Percentiles rank a stretch among this genome's conserved stretches.
Evolutionary conservation across 2,797 vertebrate genomes (phyloP).

Genomic region (Anas bahamensis): DNA sequence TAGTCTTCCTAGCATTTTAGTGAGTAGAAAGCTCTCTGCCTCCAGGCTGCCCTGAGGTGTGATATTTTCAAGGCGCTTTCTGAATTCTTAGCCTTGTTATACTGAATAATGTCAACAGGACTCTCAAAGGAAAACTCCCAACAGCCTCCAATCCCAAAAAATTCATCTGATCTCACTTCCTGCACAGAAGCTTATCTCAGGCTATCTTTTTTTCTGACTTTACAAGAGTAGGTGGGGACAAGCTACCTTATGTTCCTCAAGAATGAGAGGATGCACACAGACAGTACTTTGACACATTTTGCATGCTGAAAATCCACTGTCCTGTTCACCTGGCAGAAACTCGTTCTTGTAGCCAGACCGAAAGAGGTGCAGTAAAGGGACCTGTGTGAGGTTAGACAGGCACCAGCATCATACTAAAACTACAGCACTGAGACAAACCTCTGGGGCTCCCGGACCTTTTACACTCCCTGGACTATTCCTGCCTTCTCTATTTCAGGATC

Average conservation of each 20-base stretch:
- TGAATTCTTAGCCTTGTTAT: not conserved
- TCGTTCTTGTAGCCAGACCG: fast-evolving
- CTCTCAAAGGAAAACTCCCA: not conserved
- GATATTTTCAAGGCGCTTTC: not conserved
- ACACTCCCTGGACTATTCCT: not conserved
- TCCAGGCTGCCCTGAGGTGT: not conserved
- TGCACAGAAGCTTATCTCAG: not conserved
- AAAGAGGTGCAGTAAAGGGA: not conserved
- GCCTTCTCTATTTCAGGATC: not conserved
- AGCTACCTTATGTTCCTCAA: not conserved
- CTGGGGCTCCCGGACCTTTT: not conserved
- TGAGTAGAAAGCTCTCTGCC: not conserved
- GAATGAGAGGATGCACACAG: not conserved
- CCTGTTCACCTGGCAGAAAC: not conserved
- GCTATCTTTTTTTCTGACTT: not conserved
- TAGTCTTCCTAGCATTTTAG: not conserved
- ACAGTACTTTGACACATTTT: not conserved
- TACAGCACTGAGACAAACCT: not conserved
- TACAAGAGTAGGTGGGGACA: not conserved
- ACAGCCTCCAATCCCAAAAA: not conserved
- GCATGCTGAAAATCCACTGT: not conserved
- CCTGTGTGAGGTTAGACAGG: not conserved
- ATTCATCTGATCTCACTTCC: not conserved
- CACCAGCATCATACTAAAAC: not conserved
- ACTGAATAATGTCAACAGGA: not conserved